Conservation (phyloP, 2,113 vertebrate genomes). For the Apistogramma diplotaenia region DNA sequence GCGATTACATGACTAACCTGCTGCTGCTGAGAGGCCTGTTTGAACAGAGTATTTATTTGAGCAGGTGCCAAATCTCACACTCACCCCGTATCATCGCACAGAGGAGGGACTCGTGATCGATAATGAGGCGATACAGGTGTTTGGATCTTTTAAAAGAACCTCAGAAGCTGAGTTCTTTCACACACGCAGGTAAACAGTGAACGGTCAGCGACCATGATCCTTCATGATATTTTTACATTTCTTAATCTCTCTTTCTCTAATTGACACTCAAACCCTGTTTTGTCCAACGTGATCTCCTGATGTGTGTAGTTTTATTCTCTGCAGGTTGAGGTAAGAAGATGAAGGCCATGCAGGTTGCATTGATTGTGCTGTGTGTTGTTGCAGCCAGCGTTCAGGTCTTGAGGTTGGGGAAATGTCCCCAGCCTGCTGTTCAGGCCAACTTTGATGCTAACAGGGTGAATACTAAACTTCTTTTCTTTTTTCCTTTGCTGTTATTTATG, state of each 20-base stretch:
- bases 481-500: neutral
- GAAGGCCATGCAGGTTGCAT: constrained; percentile 55
- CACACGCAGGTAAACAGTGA: constrained; percentile 41
- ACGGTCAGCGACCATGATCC: neutral
- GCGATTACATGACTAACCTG: neutral
- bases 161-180: neutral
- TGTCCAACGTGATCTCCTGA: neutral
- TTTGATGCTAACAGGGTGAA: constrained; percentile 61
- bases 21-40: constrained; percentile 1
- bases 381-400: constrained; percentile 48
- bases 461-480: neutral
- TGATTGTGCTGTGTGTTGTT: constrained; percentile 61
- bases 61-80: constrained; percentile 60
- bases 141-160: constrained; percentile 37
- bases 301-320: constrained; percentile 3
- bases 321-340: constrained; percentile 52
- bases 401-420: constrained; percentile 52
- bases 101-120: constrained; percentile 8
- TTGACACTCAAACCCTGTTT: neutral
- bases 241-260: neutral
- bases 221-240: neutral
- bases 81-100: neutral
- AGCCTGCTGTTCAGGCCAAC: constrained; percentile 59
- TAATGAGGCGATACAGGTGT: neutral
- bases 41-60: constrained; percentile 39